These are phyloP conservation scores for Lepus oiostolus DNA, from an alignment of 2,797 vertebrate species.

Conservation along the genomic window DNA sequence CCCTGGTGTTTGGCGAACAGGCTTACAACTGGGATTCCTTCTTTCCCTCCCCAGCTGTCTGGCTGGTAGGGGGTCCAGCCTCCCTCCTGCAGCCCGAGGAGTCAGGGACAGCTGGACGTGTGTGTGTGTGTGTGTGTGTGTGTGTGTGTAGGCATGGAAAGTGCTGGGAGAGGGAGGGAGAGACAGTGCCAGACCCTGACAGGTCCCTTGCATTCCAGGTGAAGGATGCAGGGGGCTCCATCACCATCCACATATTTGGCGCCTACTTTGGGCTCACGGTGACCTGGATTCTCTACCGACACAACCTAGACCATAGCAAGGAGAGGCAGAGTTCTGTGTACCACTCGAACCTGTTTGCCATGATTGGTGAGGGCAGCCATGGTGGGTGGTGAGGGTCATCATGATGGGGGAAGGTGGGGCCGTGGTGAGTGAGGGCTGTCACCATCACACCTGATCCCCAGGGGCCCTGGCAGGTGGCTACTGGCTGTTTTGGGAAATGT, in stretches of 20 bases:
- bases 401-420: too few species aligned
- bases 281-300: conserved; percentile 95
- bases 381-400: neutral
- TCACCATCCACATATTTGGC: conserved; percentile 97
- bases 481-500: too few species aligned
- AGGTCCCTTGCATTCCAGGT: conserved; percentile 88
- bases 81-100: neutral
- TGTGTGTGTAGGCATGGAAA: neutral
- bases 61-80: neutral
- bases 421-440: neutral
- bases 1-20: neutral
- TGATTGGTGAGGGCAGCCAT: conserved; percentile 94
- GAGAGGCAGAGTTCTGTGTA: conserved; percentile 92
- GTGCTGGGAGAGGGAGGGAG: neutral
- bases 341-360: conserved; percentile 96
- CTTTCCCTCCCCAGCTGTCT: neutral
- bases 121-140: neutral
- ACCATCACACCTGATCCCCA: neutral
- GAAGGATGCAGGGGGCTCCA: conserved; percentile 96
- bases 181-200: neutral
- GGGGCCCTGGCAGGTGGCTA: neutral
- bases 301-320: conserved; percentile 93
- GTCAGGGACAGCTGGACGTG: neutral
- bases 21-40: neutral
- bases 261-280: conserved; percentile 96